Base-by-base conservation (phyloP, 2,113 vertebrate genomes). In the Platichthys flesus region DNA sequence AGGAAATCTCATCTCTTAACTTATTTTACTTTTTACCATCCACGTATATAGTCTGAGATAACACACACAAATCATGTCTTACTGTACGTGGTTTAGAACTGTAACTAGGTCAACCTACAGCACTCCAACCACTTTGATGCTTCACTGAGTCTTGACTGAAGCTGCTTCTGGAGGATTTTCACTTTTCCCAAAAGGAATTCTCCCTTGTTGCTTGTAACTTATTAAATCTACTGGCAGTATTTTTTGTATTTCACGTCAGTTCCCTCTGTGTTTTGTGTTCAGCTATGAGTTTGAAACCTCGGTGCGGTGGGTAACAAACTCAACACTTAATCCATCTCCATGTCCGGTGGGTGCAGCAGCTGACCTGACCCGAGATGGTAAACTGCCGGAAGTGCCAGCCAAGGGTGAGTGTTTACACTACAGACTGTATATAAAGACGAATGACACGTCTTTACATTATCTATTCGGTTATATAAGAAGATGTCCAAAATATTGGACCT, bases 201-300 rank as follows among this genome's bases (percentile, higher is more conserved):
- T 31, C 31, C 31, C 31, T 31, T 31, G 31, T 31, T 31, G 31
- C 31, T 31, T 6, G 10, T 64, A 31, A 57, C 35, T 23, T 18
- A 21, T 56, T 18, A 66, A 13, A 24, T 42, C 18, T n/a, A 10
- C 15, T 67, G 45, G 16, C 3, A 0, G 8, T 20, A 15, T 51
- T 60, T 60, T 60, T 60, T 60, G 6, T 31, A 20, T 58, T 58
- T 47, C 9, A 26, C 51, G 47, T 60, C 10, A 37, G 23, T 72
- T 55, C 3, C 18, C 21, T 74, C 82, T 72, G 55, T 81, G 35
- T 81, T 84, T 82, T 91, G 74, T 86, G 55, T 64, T 70, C 88
- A 98, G 97, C 70, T 97, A 98, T 76, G 89, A 65, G 63, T 96
- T 93, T 86, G 96, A 97, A 90, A 96, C 93, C 31, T 93, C 94